Base-by-base conservation (phyloP, 2,797 vertebrate species). In the Ptychadena robeensis region DNA sequence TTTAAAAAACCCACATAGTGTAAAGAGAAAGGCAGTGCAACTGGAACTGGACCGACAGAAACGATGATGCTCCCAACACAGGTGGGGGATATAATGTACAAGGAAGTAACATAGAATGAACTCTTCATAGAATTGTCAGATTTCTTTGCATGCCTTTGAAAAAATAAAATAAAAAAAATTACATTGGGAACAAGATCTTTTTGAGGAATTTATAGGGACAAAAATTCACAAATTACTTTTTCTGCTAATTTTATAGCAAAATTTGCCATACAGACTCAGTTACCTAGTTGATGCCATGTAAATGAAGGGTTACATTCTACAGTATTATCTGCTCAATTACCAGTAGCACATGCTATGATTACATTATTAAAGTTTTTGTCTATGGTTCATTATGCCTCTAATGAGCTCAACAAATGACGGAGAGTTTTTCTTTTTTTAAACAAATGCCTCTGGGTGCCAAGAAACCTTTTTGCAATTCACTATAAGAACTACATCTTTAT, bases 251-350 rank as follows among this genome's bases (percentile, higher is more conserved):
- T 31, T 22, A 48, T n/a, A 40, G 34, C 22, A 34, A 27, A 22
- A 37, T 38, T 22, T 38, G 11, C n/a, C 15, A 40, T 64, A 18
- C 30, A 48, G 3, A 48, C 27, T 9, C 11, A 40, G 30, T 27
- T 57, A 78, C 69, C 11, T 12, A 5, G 30, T 12, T 18, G 34
- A 22, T 34, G 3, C 10, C 2, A 2, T 30, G 63, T 66, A 53
- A 34, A 25, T 15, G 0, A 68, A 35, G 57, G 78, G 53, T 63
- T 70, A 63, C 34, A 80, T 18, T 25, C 34, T 79, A 18, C 3
- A 35, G 18, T 74, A 66, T 35, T 73, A 67, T 53, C 38, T 67
- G 79, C 79, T 65, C 79, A 67, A 80, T 73, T 81, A 73, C 37
- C 40, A 30, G 38, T 11, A 73, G 61, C 38, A 37, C n/a, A 73